Percentiles rank a stretch among this genome's conserved stretches.
Conservation (phyloP, 2,888 invertebrate genomes). For the Drosophila mercatorum region DNA sequence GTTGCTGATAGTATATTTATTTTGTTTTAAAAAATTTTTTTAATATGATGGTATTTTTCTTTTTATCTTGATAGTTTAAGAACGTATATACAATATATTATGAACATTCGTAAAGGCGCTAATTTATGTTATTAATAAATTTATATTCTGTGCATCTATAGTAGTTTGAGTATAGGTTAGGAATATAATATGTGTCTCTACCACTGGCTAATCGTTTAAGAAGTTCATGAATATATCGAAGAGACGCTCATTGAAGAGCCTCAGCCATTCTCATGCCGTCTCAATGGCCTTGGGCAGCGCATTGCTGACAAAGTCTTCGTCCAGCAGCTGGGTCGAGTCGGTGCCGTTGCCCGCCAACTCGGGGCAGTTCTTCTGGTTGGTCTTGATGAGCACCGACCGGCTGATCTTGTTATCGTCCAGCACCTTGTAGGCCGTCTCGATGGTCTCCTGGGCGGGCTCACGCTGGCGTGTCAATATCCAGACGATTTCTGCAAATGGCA, state of each 20-base stretch:
- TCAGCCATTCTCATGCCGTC: slow-evolving; percentile 73
- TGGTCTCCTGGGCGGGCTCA: slow-evolving; percentile 56
- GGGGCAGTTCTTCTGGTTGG: slow-evolving; percentile 73
- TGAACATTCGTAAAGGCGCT: slow-evolving; percentile 1
- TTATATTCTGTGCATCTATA: neutral
- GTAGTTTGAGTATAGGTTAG: neutral
- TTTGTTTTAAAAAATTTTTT: too few species aligned
- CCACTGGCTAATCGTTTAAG: slow-evolving; percentile 35
- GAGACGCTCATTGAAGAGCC: slow-evolving; percentile 75
- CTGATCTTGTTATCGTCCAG: slow-evolving; percentile 73
- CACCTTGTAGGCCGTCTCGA: slow-evolving; percentile 68
- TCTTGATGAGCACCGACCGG: slow-evolving; percentile 68
- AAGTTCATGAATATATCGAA: slow-evolving; percentile 65
- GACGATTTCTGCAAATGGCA: slow-evolving; percentile 60
- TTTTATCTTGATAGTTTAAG: neutral
- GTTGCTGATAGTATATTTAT: too few species aligned
- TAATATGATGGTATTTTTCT: too few species aligned
- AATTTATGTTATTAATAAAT: neutral
- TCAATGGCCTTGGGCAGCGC: slow-evolving; percentile 57
- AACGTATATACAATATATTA: neutral
- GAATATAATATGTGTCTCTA: neutral
- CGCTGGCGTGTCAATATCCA: slow-evolving; percentile 82
- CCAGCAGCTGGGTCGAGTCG: slow-evolving; percentile 10
- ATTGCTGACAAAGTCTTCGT: slow-evolving; percentile 48
- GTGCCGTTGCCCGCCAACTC: slow-evolving; percentile 47